phyloP scores from a whole-genome alignment of 2,113 vertebrate species.

The Chlamydotis undulata region DNA sequence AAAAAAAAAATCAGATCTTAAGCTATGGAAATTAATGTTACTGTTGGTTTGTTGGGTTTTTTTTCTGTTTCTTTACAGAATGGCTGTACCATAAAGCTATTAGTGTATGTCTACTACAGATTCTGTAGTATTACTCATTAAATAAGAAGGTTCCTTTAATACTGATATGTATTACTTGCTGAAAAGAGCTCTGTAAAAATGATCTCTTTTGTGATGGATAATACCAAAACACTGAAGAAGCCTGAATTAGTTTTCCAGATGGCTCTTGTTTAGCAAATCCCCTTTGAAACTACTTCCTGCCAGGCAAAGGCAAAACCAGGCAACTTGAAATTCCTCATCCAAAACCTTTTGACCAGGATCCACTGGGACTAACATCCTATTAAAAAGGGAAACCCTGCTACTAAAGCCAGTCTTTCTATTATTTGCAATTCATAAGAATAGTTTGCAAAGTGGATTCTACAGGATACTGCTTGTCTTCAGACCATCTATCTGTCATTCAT shows the following conservation, averaged over 20 bases:
- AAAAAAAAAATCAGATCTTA: neutral
- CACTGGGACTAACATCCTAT: constrained; percentile 11
- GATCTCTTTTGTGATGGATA: neutral
- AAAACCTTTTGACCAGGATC: constrained; percentile 41
- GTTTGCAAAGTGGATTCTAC: neutral
- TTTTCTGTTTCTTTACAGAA: neutral
- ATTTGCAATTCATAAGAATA: neutral
- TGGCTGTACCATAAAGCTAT: neutral
- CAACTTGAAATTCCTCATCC: constrained; percentile 35
- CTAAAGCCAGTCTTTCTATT: constrained; percentile 2
- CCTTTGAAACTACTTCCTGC: constrained; percentile 40
- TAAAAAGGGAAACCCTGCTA: neutral
- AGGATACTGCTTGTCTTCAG: neutral
- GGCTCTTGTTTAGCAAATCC: neutral
- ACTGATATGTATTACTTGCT: neutral
- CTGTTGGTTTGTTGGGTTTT: neutral
- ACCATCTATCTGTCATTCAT: neutral
- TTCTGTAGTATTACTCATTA: neutral
- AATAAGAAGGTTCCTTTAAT: neutral
- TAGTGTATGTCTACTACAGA: neutral
- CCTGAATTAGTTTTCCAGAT: constrained; percentile 43
- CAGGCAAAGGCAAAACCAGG: constrained; percentile 34
- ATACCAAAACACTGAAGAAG: constrained; percentile 15
- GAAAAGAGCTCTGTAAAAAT: constrained; percentile 2
- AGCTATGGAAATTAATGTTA: neutral